phyloP scores from a whole-genome alignment of 2,888 invertebrate genomes.

The Hirtodrosophila duncani region DNA sequence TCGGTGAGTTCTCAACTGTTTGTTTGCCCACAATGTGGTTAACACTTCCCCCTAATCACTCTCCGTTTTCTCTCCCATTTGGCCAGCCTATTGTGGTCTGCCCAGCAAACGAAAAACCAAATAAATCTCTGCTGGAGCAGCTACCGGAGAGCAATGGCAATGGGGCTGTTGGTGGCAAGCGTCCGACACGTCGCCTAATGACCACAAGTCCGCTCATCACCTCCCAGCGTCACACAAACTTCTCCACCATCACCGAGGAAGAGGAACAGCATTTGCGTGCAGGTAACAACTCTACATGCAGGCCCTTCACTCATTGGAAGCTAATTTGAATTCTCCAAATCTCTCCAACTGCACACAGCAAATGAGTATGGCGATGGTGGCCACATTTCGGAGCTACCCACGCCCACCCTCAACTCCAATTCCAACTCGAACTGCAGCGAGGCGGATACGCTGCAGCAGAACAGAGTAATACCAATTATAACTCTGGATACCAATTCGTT shows the following conservation, averaged over 20 bases:
- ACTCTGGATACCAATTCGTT: conserved; percentile 40
- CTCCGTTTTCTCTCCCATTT: not conserved
- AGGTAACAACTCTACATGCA: not conserved
- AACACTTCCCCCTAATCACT: conserved; percentile 11
- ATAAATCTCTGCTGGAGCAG: conserved; percentile 43
- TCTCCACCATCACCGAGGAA: conserved; percentile 65
- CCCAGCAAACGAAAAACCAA: conserved; percentile 40
- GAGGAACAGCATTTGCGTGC: conserved; percentile 46
- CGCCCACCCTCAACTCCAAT: not conserved
- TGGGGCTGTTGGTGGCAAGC: conserved; percentile 19
- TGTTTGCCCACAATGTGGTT: conserved; percentile 12
- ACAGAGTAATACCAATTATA: conserved; percentile 40
- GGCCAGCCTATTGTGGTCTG: conserved; percentile 54
- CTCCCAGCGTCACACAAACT: conserved; percentile 60
- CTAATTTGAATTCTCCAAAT: not conserved
- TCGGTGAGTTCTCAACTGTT: conserved; percentile 77
- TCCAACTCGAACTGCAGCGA: not conserved
- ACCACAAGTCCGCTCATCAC: conserved; percentile 57
- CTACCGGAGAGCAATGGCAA: conserved; percentile 19
- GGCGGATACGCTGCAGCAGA: not conserved
- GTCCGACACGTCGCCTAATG: conserved; percentile 48
- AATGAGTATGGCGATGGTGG: conserved; percentile 30
- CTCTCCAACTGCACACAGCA: conserved; percentile 1
- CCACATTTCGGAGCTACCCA: conserved; percentile 26
- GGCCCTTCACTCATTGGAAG: too few species aligned